Evolutionary conservation across 2,888 invertebrate genomes (phyloP).

Genomic region (Tetanocera ferruginea): DNA sequence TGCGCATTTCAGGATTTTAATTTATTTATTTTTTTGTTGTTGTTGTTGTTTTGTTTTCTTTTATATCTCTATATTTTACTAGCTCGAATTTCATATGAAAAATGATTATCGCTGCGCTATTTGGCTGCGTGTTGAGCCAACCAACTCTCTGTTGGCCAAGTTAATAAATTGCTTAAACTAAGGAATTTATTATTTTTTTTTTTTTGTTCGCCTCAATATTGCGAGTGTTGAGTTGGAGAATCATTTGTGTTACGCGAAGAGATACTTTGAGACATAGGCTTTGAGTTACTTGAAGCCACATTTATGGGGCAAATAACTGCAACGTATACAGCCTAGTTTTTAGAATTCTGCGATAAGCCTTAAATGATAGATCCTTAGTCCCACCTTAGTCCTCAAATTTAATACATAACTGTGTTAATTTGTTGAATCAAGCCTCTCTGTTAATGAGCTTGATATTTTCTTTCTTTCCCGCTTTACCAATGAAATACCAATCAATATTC

Average conservation of each 20-base stretch:
- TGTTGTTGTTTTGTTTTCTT: not conserved
- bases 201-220: too few relatives aligned
- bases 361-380: too few relatives aligned
- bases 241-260: not conserved
- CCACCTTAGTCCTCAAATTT: too few relatives aligned
- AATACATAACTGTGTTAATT: too few relatives aligned
- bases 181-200: not conserved
- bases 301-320: not conserved
- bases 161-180: not conserved
- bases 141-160: conserved; percentile 21
- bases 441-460: too few relatives aligned
- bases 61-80: not conserved
- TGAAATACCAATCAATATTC: too few relatives aligned
- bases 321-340: too few relatives aligned
- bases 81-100: conserved; percentile 20
- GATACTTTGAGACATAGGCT: not conserved
- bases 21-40: not conserved
- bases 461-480: too few relatives aligned
- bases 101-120: conserved; percentile 9
- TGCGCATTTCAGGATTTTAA: conserved; percentile 22
- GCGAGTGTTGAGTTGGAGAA: not conserved
- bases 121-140: conserved; percentile 21
- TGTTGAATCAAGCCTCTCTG: too few relatives aligned
- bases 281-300: not conserved
- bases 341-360: too few relatives aligned